Evolutionary conservation across 1,140 invertebrate genomes (phyloP), one percentile per base, ranked within the genome.

Genomic region (Drosophila mojavensis): DNA sequence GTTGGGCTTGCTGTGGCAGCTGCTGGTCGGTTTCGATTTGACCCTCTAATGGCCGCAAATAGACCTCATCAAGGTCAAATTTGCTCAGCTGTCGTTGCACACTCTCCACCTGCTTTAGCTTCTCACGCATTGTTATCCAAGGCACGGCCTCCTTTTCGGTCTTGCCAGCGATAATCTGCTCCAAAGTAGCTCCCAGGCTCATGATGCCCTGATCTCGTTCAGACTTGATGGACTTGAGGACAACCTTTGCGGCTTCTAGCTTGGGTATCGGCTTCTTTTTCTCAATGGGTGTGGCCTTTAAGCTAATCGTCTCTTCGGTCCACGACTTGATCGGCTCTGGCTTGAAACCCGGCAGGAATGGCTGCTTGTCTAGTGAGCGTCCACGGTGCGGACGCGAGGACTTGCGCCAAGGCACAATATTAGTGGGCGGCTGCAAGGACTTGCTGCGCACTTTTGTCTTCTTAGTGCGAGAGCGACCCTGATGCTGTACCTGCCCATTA

Each of bases 291-390:
- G 90, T 83, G 20, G 93, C 94, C 78, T 95, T 94, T 11, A 95
- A 78, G 75, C 93, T 93, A 45, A 94, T 93, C 64, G 89, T 92
- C 91, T 95, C 94, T 79, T 94, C 93, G 36, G 92, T 94, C 93
- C 94, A 94, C 17, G 92, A 92, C 56, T 93, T 93, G 10, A 92
- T 70, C 10, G 91, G 92, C 15, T 90, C 92, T 0, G 90, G 91
- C 64, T 91, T 91, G 5, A 84, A 92, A 17, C 88, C 90, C 0
- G 90, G 82, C 24, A 81, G 63, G 68, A 89, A 91, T 9, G 78
- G 81, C 28, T 78, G 77, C 63, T 92, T 92, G 39, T 92, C 91
- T 48, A 92, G 39, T 0, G 91, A 92, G 11, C 91, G 89, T 56
- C 91, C 91, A 39, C 91, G 91, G 68, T 71, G 71, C 10, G 90